Conservation (phyloP, 1,140 invertebrate genomes). For the Triops longicaudatus region DNA sequence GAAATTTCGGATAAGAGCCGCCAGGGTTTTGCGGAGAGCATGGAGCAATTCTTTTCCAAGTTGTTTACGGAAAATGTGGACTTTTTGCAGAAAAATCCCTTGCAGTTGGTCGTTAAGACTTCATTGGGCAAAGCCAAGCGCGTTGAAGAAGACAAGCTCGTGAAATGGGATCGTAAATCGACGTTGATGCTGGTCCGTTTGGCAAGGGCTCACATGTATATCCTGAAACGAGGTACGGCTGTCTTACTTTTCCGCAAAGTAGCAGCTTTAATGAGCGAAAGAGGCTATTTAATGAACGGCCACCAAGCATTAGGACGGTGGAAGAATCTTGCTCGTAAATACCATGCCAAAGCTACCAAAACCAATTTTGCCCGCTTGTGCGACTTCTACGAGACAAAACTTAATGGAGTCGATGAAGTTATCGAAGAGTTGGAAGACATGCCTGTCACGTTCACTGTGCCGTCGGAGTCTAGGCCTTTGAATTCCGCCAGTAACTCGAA, state of each 20-base stretch:
- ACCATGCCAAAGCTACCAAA: constrained; percentile 1
- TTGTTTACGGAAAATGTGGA: neutral
- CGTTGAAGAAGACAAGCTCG: neutral
- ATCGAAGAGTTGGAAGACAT: neutral
- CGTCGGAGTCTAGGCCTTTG: neutral
- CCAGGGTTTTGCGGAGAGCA: neutral
- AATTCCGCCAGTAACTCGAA: neutral
- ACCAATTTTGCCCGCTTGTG: neutral
- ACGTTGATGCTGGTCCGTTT: neutral
- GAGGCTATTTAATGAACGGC: neutral
- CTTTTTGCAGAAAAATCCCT: neutral
- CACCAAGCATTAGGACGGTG: neutral
- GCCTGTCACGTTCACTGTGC: neutral
- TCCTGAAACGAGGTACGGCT: neutral
- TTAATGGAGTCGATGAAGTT: neutral
- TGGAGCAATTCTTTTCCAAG: neutral
- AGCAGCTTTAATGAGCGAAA: neutral
- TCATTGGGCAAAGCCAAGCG: neutral
- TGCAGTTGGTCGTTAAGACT: neutral
- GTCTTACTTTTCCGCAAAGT: constrained; percentile 6
- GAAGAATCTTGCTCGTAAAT: neutral
- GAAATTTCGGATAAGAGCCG: neutral
- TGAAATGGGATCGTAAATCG: constrained; percentile 7
- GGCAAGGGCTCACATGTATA: neutral
- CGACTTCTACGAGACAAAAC: neutral